These are phyloP conservation scores for Cromileptes altivelis DNA, from an alignment of 2,113 vertebrate species.

Conservation along the genomic window DNA sequence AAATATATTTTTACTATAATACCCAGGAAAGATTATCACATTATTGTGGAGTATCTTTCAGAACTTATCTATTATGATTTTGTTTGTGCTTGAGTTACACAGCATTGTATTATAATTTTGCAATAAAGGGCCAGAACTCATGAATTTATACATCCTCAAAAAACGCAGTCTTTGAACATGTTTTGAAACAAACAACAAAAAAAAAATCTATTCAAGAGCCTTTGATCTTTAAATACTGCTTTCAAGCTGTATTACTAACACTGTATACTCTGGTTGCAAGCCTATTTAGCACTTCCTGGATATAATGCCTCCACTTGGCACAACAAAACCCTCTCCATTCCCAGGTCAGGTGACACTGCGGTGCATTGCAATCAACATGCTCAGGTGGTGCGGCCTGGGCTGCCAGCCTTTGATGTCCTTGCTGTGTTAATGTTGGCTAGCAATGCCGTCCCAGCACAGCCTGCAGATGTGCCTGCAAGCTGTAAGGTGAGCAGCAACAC, in stretches of 20 bases:
- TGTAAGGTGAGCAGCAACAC: slow-evolving; percentile 74
- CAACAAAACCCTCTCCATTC: slow-evolving; percentile 48
- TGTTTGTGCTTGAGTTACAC: not conserved
- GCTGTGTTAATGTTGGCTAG: slow-evolving; percentile 73
- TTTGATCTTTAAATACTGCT: slow-evolving; percentile 16
- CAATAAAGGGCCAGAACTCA: not conserved
- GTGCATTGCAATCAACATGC: slow-evolving; percentile 61
- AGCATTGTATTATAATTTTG: not conserved
- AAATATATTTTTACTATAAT: slow-evolving; percentile 25
- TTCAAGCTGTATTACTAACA: not conserved
- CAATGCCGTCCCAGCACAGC: slow-evolving; percentile 63
- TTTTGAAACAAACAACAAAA: not conserved
- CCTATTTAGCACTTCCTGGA: slow-evolving; percentile 33
- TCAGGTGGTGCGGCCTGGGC: slow-evolving; percentile 68
- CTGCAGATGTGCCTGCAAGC: slow-evolving; percentile 80
- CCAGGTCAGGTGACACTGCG: slow-evolving; percentile 64
- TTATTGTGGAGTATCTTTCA: slow-evolving; percentile 13
- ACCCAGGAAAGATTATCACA: slow-evolving; percentile 13
- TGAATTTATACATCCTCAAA: not conserved
- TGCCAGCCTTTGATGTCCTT: slow-evolving; percentile 77
- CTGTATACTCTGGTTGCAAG: not conserved
- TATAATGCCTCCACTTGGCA: slow-evolving; percentile 46
- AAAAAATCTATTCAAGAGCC: not conserved
- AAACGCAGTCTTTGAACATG: not conserved
- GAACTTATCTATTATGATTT: not conserved